Percentiles rank a stretch among this genome's conserved stretches.
phyloP scores from a whole-genome alignment of 2,797 vertebrate genomes.

The Paramormyrops hopkinsi region DNA sequence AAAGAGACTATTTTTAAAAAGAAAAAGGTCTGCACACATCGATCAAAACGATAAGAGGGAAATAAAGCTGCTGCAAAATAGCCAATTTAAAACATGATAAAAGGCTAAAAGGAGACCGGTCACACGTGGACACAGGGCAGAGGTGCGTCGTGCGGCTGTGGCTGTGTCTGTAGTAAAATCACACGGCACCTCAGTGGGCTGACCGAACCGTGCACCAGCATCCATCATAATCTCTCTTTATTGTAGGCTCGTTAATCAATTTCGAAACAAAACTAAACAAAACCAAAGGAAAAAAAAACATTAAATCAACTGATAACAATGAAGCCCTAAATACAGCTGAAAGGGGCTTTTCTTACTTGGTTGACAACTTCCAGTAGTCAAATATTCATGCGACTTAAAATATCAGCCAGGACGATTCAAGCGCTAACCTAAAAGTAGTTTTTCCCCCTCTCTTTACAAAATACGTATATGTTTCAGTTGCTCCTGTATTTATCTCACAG shows the following conservation, averaged over 20 bases:
- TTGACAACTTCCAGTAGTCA: conserved; percentile 70
- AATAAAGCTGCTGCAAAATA: conserved; percentile 41
- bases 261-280: conserved; percentile 43
- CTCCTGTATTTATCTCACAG: conserved; percentile 34
- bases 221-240: conserved; percentile 72
- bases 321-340: conserved; percentile 60
- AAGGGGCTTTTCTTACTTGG: conserved; percentile 61
- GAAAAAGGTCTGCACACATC: conserved; percentile 16
- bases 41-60: conserved; percentile 13
- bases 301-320: conserved; percentile 62
- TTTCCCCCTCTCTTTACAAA: conserved; percentile 66
- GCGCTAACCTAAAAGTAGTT: conserved; percentile 76
- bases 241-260: conserved; percentile 52
- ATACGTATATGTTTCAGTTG: conserved; percentile 42
- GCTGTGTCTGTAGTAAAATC: conserved; percentile 68
- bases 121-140: conserved; percentile 45
- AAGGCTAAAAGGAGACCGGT: conserved; percentile 42
- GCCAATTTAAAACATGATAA: conserved; percentile 66
- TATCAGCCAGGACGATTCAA: conserved; percentile 71
- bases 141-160: conserved; percentile 61
- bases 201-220: conserved; percentile 73
- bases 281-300: conserved; percentile 53
- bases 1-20: conserved; percentile 6
- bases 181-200: conserved; percentile 67
- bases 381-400: conserved; percentile 83